Evolutionary conservation across 2,797 vertebrate species (phyloP), one percentile per base, ranked within the genome.

Genomic region (Sebastolobus alascanus): DNA sequence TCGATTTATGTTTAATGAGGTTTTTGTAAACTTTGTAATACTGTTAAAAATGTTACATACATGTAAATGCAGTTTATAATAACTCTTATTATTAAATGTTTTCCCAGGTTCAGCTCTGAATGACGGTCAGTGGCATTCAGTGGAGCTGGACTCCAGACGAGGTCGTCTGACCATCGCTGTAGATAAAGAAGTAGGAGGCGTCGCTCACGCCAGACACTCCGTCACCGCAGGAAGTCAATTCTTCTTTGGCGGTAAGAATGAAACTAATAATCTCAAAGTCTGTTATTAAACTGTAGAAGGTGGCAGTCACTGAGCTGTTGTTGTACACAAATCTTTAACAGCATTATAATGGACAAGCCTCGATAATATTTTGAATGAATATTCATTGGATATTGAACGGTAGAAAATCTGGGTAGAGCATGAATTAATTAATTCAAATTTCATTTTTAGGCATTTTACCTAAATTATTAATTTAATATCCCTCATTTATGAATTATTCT

Each of bases 61-160:
- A 7, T 56, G 52, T 16, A 16, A 43, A 37, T 43, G 3, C n/a
- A 52, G 5, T 20, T 16, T 8, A 8, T 63, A 6, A 16, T 37
- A 9, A 33, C 16, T n/a, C 7, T 50, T 4, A 37, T 50, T 2
- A 38, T 63, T 35, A 52, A 72, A 68, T 58, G 31, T 83, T 63
- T 60, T 31, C 14, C 12, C 79, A 99, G 98, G 97, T 84, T 76
- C 84, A 35, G 93, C 85, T 67, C 91, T 99, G 84, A 97, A 95
- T 75, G 97, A 99, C 0, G 98, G 97, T 1, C 97, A 97, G 83
- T 98, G 97, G 97, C 97, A 98, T 93, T 93, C 94, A 0, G 79
- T 98, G 67, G 95, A 95, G 43, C 83, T 99, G 37, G 94, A 79
- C 68, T 93, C 93, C 71, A 94, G 93, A 88, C 94, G 84, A 66